phyloP scores from a whole-genome alignment of 2,113 vertebrate genomes.

The Cranoglanis bouderius region DNA sequence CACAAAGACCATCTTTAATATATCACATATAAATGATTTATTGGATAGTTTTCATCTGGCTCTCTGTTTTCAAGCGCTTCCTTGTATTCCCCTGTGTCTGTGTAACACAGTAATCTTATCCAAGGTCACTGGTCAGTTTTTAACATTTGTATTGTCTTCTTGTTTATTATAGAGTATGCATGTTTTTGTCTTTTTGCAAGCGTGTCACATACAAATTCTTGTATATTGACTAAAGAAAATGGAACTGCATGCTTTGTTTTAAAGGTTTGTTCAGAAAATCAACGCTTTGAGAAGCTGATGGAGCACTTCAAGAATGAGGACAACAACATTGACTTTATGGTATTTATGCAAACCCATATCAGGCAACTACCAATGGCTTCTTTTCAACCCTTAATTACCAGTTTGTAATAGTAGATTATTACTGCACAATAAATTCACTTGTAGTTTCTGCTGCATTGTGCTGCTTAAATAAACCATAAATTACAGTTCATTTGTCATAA shows the following conservation, averaged over 20 bases:
- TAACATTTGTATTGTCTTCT: neutral
- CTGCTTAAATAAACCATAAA: neutral
- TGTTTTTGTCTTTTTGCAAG: neutral
- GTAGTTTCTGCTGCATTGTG: neutral
- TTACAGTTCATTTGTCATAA: neutral
- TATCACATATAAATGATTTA: neutral
- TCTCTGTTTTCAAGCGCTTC: neutral
- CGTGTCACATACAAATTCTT: too few relatives aligned
- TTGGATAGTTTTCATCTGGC: neutral
- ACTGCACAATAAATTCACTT: neutral
- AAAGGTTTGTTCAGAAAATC: constrained; percentile 92
- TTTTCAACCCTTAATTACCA: neutral
- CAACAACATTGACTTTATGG: constrained; percentile 99
- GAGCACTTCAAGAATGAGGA: constrained; percentile 97
- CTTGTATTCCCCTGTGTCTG: too few relatives aligned
- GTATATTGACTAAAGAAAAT: neutral
- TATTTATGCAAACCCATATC: constrained; percentile 48
- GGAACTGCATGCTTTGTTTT: constrained; percentile 6
- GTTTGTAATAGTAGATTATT: neutral
- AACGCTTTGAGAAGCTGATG: constrained; percentile 96
- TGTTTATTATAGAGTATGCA: neutral
- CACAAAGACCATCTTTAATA: neutral
- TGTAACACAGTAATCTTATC: neutral
- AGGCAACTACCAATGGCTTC: neutral
- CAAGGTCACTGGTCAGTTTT: neutral